Conservation (phyloP, 2,888 invertebrate species). For the Sminthurinus aureus region DNA sequence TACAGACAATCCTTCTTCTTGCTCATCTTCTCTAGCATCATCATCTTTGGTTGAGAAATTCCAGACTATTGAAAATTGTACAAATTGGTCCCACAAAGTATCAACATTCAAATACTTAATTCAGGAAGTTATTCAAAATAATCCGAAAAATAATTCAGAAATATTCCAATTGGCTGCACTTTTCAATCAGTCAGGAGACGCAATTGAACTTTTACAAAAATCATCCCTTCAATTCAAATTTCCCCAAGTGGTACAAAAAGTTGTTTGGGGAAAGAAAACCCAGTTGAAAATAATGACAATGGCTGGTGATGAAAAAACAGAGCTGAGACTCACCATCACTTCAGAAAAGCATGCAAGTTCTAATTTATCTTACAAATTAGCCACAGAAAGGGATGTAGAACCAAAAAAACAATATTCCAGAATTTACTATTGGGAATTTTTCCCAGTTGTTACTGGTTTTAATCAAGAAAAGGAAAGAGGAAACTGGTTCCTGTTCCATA, state of each 20-base stretch:
- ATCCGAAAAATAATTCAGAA: background rate
- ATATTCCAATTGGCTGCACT: background rate
- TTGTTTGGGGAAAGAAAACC: background rate
- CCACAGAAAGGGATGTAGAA: too few relatives aligned
- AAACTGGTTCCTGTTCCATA: background rate
- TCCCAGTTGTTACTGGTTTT: background rate
- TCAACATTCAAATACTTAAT: background rate
- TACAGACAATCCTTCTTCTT: too few relatives aligned
- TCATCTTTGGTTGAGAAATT: background rate
- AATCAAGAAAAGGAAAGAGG: background rate
- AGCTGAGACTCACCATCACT: background rate
- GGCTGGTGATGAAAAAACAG: too few relatives aligned
- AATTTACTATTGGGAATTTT: too few relatives aligned
- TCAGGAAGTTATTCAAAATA: background rate
- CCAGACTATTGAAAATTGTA: background rate
- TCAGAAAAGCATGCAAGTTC: background rate
- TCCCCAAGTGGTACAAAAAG: background rate
- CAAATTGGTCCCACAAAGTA: background rate
- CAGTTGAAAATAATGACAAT: background rate
- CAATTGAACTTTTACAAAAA: background rate
- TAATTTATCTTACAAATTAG: too few relatives aligned
- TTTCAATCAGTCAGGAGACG: background rate
- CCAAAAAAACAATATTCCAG: too few relatives aligned
- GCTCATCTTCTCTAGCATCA: background rate
- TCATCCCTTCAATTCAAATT: background rate